Evolutionary conservation across 2,113 vertebrate genomes (phyloP), one percentile per base, ranked within the genome.

Genomic region (Lycocorax pyrrhopterus): DNA sequence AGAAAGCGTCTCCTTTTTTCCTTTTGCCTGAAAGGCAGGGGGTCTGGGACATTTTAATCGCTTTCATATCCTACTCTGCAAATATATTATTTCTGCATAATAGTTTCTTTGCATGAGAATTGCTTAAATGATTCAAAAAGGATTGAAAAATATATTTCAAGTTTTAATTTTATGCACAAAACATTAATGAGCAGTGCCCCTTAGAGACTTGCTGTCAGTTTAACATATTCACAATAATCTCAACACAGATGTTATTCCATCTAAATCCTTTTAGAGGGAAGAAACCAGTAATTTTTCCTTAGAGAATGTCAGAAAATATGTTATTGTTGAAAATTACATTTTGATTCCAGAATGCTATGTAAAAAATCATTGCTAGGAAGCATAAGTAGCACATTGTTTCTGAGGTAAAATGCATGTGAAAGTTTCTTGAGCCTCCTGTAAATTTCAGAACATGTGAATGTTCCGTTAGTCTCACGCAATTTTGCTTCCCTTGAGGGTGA

Each of bases 151-250:
- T 97, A 96, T 98, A 98, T 98, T 98, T 98, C 96, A 94, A 87
- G 97, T 98, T 98, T 98, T 98, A 98, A 98, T 98, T 98, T 98
- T 98, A 98, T 98, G 98, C 98, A 91, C 96, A 95, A 97, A 97
- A 94, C 97, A 97, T 98, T 98, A 98, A 98, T 98, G 98, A 98
- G 97, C 49, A 49, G 94, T 95, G 97, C 62, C 97, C 98, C 97
- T 97, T 69, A 67, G 98, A 98, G 98, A 97, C 95, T 76, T 97
- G 94, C 97, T 98, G 98, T 98, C 98, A 98, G 96, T 97, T 97
- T 97, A 98, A 97, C 96, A 76, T 96, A 96, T 97, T 98, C 97
- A 97, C 97, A 97, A 97, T 97, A 97, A 96, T 97, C 96, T 98
- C 96, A 92, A 96, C 96, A 97, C 97, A 97, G 98, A 98, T 98